Evolutionary conservation across 1,140 invertebrate species (phyloP).

Genomic region (Panagrolaimus sp.): DNA sequence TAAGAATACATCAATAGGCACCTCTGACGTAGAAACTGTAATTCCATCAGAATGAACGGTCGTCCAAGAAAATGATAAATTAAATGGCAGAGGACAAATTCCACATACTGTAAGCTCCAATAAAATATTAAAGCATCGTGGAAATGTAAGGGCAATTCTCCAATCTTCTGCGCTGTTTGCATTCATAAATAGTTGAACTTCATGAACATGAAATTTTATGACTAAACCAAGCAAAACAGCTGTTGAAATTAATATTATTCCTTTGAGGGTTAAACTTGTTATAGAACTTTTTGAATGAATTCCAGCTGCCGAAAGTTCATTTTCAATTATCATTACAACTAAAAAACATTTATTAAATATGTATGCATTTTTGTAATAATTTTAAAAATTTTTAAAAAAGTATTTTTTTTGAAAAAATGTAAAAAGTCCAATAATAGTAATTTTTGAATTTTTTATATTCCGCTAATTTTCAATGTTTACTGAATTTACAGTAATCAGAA

Average conservation of each 20-base stretch:
- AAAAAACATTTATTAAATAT: constrained; percentile 19
- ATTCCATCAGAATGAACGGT: constrained; percentile 77
- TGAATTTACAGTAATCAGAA: no score
- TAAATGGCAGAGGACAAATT: constrained; percentile 90
- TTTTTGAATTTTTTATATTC: no score
- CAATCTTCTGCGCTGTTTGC: constrained; percentile 99
- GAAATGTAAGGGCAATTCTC: constrained; percentile 98
- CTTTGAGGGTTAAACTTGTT: constrained; percentile 89
- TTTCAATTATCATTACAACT: constrained; percentile 96
- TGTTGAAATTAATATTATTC: constrained; percentile 95
- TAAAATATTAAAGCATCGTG: constrained; percentile 80
- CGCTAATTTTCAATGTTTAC: no score
- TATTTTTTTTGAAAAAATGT: no score
- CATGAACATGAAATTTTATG: constrained; percentile 96
- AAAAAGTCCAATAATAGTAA: no score
- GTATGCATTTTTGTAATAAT: not conserved
- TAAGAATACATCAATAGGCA: constrained; percentile 59
- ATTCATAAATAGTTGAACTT: constrained; percentile 99
- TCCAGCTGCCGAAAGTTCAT: constrained; percentile 87
- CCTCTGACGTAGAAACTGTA: constrained; percentile 28
- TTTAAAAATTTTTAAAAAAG: no score
- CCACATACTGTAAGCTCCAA: constrained; percentile 89
- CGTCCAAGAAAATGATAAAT: constrained; percentile 91
- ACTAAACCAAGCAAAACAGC: constrained; percentile 95
- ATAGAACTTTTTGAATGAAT: constrained; percentile 88